Conservation (phyloP, 2,888 invertebrate species). For the Odontomyia ornata region DNA sequence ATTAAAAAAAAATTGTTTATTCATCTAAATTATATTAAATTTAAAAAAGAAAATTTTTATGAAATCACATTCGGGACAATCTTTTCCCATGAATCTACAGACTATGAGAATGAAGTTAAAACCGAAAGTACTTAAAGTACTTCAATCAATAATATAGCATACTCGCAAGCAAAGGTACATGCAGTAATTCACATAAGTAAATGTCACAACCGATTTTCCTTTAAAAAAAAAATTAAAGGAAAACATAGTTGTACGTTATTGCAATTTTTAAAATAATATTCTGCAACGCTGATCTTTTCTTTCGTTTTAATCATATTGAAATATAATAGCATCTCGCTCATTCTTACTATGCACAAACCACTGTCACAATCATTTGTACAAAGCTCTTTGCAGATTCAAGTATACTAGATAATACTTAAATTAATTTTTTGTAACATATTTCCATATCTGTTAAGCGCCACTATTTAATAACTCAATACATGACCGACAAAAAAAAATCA, state of each 20-base stretch:
- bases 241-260: conserved; percentile 22
- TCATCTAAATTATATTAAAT: no score
- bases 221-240: conserved; percentile 16
- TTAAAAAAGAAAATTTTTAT: no score
- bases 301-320: not conserved
- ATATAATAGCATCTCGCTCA: not conserved
- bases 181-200: not conserved
- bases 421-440: conserved; percentile 19
- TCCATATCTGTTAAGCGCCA: conserved; percentile 27
- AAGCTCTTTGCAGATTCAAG: not conserved
- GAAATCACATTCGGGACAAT: not conserved
- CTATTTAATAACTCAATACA: not conserved
- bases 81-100: not conserved
- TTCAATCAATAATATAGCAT: not conserved
- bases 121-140: conserved; percentile 31
- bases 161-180: not conserved
- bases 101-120: not conserved
- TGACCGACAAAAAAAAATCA: not conserved
- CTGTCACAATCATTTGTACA: no score
- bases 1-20: no score
- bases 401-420: not conserved
- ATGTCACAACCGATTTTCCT: conserved; percentile 43
- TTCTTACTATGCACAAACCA: not conserved
- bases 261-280: not conserved
- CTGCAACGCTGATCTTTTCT: not conserved